Evolutionary conservation across 1,140 invertebrate genomes (phyloP), one percentile per base, ranked within the genome.

Genomic region (Atta colombica): DNA sequence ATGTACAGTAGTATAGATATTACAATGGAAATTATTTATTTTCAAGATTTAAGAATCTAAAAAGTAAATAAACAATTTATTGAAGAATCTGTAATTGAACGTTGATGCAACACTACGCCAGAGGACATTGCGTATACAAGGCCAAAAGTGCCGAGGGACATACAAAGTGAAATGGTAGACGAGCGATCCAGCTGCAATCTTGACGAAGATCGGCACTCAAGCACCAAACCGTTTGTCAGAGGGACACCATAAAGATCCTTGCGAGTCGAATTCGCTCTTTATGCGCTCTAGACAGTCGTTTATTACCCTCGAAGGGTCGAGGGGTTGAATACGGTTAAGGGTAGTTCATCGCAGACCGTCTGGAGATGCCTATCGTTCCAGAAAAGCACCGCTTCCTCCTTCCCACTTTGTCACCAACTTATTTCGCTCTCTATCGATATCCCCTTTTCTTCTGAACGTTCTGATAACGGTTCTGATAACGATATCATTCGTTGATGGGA

Each of bases 281-380:
- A 91, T 87, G 69, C 75, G 66, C 65, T 69, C 68, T 77, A 91
- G 81, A 89, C 88, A 63, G 61, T 63, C 71, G 58, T 87, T 87
- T 89, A 86, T 91, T 87, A 91, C 55, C 63, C 55, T 35, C n/a
- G 45, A 82, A 77, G 45, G 80, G 75, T 88, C 69, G 71, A 69
- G n/a, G 63, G 25, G 21, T 88, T 65, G 55, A 72, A 89, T 61
- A 53, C 49, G 63, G 72, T 69, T 61, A 69, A 66, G 55, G 21
- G 49, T 89, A 66, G 87, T 85, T 87, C 16, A 71, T 89, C 49
- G 87, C 55, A 87, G 77, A 87, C 86, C 53, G 63, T 61, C 55
- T 58, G 28, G 51, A 78, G 55, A 81, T 88, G 71, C 60, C 87
- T 88, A 82, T 90, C 81, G 71, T 71, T 77, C 45, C n/a, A 55